Percentiles rank a stretch among this genome's conserved stretches.
phyloP scores from a whole-genome alignment of 1,140 invertebrate species.

The Alviniconcha marisindica region DNA sequence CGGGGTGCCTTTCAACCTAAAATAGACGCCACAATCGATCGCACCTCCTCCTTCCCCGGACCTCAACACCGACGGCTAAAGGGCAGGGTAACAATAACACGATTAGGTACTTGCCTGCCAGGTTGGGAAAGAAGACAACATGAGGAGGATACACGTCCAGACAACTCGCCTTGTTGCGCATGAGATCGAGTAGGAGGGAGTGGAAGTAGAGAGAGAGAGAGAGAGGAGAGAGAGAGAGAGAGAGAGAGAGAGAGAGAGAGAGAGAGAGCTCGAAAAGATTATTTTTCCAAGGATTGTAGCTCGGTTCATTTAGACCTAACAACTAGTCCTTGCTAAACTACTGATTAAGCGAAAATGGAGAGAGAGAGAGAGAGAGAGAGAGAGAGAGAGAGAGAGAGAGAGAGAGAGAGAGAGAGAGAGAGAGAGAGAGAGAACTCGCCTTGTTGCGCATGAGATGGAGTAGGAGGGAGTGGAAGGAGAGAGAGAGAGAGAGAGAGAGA shows the following conservation, averaged over 20 bases:
- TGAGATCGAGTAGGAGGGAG: too few relatives aligned
- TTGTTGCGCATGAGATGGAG: too few relatives aligned
- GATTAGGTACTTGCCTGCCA: background rate
- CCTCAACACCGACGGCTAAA: background rate
- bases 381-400: background rate
- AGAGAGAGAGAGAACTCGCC: background rate
- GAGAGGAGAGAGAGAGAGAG: background rate
- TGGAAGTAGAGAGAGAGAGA: background rate
- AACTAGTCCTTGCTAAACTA: background rate
- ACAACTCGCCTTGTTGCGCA: too few relatives aligned
- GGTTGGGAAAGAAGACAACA: background rate
- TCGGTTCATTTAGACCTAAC: too few relatives aligned
- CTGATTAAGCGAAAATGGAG: background rate
- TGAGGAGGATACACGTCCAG: background rate
- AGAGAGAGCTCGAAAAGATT: too few relatives aligned
- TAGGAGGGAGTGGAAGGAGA: too few relatives aligned
- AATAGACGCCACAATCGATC: background rate
- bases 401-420: background rate
- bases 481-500: too few relatives aligned
- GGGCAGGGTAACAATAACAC: background rate
- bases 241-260: background rate
- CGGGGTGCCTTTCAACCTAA: background rate
- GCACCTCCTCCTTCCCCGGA: background rate
- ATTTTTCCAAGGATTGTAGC: too few relatives aligned
- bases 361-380: background rate